Evolutionary conservation across 2,797 vertebrate species (phyloP), one percentile per base, ranked within the genome.

Genomic region (Rhinoraja longicauda): DNA sequence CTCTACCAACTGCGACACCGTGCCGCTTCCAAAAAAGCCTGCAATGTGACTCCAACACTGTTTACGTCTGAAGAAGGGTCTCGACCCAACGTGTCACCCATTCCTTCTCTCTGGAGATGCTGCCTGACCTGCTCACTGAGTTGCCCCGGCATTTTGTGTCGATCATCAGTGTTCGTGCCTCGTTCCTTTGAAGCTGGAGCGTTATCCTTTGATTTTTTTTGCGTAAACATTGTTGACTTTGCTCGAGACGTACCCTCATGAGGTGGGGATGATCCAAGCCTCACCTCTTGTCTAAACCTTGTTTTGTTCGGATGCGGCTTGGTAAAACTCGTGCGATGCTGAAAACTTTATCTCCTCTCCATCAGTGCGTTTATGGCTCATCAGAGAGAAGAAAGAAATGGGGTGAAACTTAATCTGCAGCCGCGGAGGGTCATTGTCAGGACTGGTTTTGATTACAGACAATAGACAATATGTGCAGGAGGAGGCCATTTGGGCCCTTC

Each of bases 291-390:
- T 75, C 75, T 92, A 92, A 73, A 92, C 92, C 90, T 92, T 67
- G 36, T 62, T 86, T 91, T 91, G 88, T 91, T 91, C 72, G 88
- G 70, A 90, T 45, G 90, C 39, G 90, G 86, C 67, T 90, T 36
- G 86, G 86, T 70, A 53, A 53, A 90, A 92, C 73, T 75, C 67
- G 73, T 92, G 90, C 75, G 90, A 91, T 73, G 90, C 90, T 93
- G 90, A 62, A n/a, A 29, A 10, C 93, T 94, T 94, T 93, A 93
- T 94, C 93, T 45, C 45, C 75, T 75, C 86, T 53, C 72, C 93
- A 93, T 94, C 93, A 39, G 93, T 93, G 39, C 72, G 72, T 32
- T 76, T 90, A 73, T 93, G 64, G 93, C 93, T 84, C 81, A 94
- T 75, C 93, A 45, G 72, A 21, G 93, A 88, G 75, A 92, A 86